Percentiles rank a stretch among this genome's conserved stretches.
Conservation (phyloP, 2,113 vertebrate genomes). For the Diglossa brunneiventris region DNA sequence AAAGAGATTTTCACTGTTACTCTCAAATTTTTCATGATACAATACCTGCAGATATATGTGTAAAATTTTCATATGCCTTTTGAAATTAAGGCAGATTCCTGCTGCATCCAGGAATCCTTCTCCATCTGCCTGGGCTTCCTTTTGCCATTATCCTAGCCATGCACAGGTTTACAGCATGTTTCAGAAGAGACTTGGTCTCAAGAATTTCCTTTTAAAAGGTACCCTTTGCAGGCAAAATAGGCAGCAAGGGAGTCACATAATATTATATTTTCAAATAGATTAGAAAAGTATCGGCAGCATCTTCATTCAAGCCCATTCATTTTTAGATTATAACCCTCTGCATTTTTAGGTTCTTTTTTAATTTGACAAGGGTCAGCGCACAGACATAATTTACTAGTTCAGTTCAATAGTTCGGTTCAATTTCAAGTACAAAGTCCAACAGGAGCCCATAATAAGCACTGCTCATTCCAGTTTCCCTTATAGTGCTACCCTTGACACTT, state of each 20-base stretch:
- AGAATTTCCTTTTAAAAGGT: not conserved
- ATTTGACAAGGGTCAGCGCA: not conserved
- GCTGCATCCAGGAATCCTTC: not conserved
- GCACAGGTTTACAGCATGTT: not conserved
- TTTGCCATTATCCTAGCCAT: accelerated
- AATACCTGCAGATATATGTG: not conserved
- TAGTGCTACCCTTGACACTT: not conserved
- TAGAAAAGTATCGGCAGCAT: not conserved
- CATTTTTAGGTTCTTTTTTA: not conserved
- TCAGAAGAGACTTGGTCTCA: not conserved
- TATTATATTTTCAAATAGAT: not conserved
- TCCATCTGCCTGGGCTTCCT: not conserved
- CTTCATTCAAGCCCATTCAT: not conserved
- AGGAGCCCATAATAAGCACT: not conserved
- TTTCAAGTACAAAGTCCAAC: not conserved
- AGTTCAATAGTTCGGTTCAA: not conserved
- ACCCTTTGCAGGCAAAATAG: not conserved
- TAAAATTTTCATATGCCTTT: not conserved
- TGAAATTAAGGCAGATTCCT: not conserved
- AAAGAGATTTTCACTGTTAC: not conserved
- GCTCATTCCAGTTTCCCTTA: not conserved
- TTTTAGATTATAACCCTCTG: not conserved
- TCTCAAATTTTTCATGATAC: not conserved
- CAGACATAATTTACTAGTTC: not conserved
- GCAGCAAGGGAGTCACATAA: not conserved